Percentiles rank a stretch among this genome's conserved stretches.
phyloP scores from a whole-genome alignment of 2,113 vertebrate species.

The Leucoraja erinaceus region DNA sequence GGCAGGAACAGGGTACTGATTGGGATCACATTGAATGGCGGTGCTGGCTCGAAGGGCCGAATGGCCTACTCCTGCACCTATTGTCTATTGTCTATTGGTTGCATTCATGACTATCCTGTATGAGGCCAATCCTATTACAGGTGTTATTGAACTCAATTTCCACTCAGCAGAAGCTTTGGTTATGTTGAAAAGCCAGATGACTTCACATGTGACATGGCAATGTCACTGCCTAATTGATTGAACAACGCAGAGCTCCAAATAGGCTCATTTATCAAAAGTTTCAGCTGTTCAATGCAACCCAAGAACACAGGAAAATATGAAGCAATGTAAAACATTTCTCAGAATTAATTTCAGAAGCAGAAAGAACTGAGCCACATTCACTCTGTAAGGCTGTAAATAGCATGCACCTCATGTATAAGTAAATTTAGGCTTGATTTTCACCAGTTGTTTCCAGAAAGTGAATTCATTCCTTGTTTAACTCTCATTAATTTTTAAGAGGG shows the following conservation, averaged over 20 bases:
- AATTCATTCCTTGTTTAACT: not conserved
- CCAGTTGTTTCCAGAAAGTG: not conserved
- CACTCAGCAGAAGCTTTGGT: not conserved
- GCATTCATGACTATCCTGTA: not conserved
- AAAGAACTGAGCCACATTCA: too few relatives aligned
- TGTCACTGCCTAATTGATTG: not conserved
- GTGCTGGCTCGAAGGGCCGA: too few relatives aligned
- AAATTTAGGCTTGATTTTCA: not conserved
- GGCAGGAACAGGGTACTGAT: too few relatives aligned
- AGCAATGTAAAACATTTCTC: not conserved
- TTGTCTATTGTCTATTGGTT: too few relatives aligned
- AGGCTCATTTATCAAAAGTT: not conserved
- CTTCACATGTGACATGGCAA: not conserved
- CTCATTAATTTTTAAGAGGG: not conserved
- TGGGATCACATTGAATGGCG: too few relatives aligned
- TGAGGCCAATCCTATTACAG: not conserved
- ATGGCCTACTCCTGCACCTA: too few relatives aligned
- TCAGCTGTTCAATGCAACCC: not conserved
- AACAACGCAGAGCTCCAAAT: not conserved
- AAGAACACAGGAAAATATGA: not conserved
- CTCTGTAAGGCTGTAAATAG: too few relatives aligned
- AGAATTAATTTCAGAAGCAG: not conserved
- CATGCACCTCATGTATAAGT: too few relatives aligned
- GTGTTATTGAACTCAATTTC: not conserved
- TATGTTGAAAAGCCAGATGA: not conserved